These are phyloP conservation scores for Apus apus DNA, from an alignment of 2,113 vertebrate genomes.

Conservation along the genomic window DNA sequence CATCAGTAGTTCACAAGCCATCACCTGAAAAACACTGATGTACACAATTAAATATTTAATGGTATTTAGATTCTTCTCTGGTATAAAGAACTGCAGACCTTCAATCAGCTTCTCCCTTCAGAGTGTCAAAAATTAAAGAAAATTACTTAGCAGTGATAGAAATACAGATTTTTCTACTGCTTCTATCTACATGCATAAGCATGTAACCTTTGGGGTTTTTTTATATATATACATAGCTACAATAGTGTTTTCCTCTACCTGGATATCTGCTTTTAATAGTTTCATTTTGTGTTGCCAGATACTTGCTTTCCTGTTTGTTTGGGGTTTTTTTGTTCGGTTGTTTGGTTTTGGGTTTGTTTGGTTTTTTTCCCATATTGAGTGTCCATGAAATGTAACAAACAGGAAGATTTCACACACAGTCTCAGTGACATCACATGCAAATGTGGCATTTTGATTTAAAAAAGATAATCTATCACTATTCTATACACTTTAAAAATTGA, in stretches of 20 bases:
- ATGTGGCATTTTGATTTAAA: neutral
- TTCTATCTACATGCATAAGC: neutral
- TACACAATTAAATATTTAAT: neutral
- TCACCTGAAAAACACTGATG: neutral
- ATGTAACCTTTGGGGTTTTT: neutral
- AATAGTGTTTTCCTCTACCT: neutral
- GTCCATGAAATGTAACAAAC: neutral
- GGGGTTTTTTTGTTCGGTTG: neutral
- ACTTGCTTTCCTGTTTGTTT: neutral
- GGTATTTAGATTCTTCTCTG: neutral
- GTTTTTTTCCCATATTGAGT: neutral
- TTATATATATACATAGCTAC: neutral
- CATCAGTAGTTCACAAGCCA: neutral
- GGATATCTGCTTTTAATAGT: neutral
- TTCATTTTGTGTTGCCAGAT: neutral
- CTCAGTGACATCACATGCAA: neutral
- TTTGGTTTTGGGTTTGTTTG: no score
- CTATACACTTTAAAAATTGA: neutral
- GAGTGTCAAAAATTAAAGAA: accelerated
- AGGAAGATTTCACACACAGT: neutral
- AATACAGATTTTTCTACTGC: neutral
- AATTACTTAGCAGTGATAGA: neutral
- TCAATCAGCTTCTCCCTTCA: neutral
- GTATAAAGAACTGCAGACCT: neutral
- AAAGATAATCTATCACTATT: neutral